These are phyloP conservation scores for Tetramorium simillimum DNA, from an alignment of 1,140 invertebrate species.

Conservation along the genomic window DNA sequence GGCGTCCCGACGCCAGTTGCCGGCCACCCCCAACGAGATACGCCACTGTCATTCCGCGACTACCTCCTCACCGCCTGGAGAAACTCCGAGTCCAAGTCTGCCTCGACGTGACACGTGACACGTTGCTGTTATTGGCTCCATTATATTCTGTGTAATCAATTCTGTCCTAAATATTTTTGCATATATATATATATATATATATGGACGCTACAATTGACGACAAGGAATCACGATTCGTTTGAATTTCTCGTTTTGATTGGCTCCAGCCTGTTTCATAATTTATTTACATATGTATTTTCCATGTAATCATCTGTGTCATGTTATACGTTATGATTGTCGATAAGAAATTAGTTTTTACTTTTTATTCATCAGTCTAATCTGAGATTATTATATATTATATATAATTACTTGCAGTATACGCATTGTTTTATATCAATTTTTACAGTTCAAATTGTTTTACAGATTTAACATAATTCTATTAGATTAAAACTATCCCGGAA, in stretches of 20 bases:
- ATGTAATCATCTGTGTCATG: no score
- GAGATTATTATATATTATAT: not conserved
- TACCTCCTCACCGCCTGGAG: constrained; percentile 44
- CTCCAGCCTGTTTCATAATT: not conserved
- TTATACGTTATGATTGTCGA: not conserved
- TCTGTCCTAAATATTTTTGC: not conserved
- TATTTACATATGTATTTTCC: not conserved
- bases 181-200: no score
- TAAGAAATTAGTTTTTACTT: not conserved
- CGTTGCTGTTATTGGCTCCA: not conserved
- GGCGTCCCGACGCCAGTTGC: constrained; percentile 78
- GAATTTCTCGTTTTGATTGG: not conserved
- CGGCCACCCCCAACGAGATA: constrained; percentile 70
- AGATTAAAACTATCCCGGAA: not conserved
- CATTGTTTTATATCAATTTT: not conserved
- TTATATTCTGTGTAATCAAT: constrained; percentile 20
- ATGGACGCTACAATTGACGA: not conserved
- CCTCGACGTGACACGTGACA: constrained; percentile 33
- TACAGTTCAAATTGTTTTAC: not conserved
- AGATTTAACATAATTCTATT: not conserved
- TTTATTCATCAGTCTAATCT: not conserved
- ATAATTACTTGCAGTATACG: not conserved
- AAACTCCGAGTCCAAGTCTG: constrained; percentile 11
- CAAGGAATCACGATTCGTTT: not conserved
- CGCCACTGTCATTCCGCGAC: constrained; percentile 74